Percentiles rank a stretch among this genome's conserved stretches.
Evolutionary conservation across 2,797 vertebrate genomes (phyloP).

Genomic region (Oryzias sinensis): DNA sequence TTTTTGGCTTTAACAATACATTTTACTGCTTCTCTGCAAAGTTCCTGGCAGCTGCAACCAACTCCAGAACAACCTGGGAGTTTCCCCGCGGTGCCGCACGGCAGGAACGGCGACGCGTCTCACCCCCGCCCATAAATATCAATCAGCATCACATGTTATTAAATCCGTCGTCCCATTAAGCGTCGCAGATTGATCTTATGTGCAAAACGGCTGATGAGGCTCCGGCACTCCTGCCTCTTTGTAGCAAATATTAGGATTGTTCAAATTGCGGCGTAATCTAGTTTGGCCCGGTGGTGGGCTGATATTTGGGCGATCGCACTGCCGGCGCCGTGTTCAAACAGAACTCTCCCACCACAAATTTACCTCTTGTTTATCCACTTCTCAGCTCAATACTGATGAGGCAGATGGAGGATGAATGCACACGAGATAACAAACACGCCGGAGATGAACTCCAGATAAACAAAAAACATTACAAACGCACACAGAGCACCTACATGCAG

Average conservation of each 20-base stretch:
- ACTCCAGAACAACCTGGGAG: conserved; percentile 17
- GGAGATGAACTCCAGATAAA: conserved; percentile 60
- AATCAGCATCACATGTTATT: conserved; percentile 1
- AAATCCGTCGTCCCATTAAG: conserved; percentile 18
- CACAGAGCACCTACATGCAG: conserved; percentile 68
- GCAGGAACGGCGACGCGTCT: not conserved
- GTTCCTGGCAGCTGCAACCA: conserved; percentile 33
- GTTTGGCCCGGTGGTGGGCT: conserved; percentile 56
- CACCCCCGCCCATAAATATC: conserved; percentile 9
- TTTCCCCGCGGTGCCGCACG: conserved; percentile 7
- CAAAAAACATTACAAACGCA: conserved; percentile 55
- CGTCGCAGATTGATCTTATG: conserved; percentile 29
- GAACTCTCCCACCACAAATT: conserved; percentile 52
- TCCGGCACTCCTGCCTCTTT: conserved; percentile 39
- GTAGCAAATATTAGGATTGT: conserved; percentile 58
- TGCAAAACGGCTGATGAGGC: conserved; percentile 50
- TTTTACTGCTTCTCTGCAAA: conserved; percentile 49
- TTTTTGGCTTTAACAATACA: conserved; percentile 19
- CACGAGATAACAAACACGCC: conserved; percentile 58
- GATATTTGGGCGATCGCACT: conserved; percentile 50
- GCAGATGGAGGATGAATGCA: conserved; percentile 69
- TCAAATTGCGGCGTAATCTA: conserved; percentile 56
- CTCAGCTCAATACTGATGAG: conserved; percentile 45
- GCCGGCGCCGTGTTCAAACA: conserved; percentile 58
- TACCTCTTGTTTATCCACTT: conserved; percentile 56